Conservation (phyloP, 2,888 invertebrate genomes). For the Mythimna impura region DNA sequence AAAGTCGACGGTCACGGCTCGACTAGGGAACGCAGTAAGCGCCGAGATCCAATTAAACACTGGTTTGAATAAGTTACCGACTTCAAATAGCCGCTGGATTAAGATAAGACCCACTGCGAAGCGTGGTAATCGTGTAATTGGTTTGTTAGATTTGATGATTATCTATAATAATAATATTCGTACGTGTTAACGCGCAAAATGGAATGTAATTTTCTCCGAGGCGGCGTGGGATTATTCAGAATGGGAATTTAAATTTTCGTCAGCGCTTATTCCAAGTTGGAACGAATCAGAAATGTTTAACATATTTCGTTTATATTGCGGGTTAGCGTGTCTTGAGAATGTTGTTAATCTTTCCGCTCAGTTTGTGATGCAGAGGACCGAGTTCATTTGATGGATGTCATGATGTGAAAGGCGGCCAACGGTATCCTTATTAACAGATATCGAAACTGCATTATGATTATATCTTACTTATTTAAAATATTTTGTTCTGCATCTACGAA, state of each 20-base stretch:
- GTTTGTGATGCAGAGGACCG: slow-evolving; percentile 2
- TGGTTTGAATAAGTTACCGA: slow-evolving; percentile 55
- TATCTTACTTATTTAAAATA: slow-evolving; percentile 4
- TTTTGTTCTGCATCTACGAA: not conserved
- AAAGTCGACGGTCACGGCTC: slow-evolving; percentile 53
- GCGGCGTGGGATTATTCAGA: slow-evolving; percentile 54
- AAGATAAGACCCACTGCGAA: slow-evolving; percentile 61
- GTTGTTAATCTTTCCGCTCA: slow-evolving; percentile 28
- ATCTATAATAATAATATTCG: slow-evolving; percentile 60
- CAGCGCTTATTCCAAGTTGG: slow-evolving; percentile 45
- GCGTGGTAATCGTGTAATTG: slow-evolving; percentile 62
- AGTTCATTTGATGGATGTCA: slow-evolving; percentile 36
- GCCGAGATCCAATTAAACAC: slow-evolving; percentile 58
- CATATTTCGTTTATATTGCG: slow-evolving; percentile 52
- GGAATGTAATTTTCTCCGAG: slow-evolving; percentile 58
- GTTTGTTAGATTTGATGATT: slow-evolving; percentile 57
- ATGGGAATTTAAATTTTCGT: slow-evolving; percentile 59
- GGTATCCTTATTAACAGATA: slow-evolving; percentile 6
- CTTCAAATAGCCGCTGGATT: slow-evolving; percentile 57
- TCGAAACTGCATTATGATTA: not conserved
- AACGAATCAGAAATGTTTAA: slow-evolving; percentile 57
- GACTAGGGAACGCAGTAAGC: slow-evolving; percentile 31
- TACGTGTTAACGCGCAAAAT: slow-evolving; percentile 61
- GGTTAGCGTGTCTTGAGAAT: slow-evolving; percentile 36
- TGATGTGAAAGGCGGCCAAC: slow-evolving; percentile 33